Percentiles rank a stretch among this genome's conserved stretches.
phyloP scores from a whole-genome alignment of 1,140 invertebrate species.

The Metopolophium dirhodum region DNA sequence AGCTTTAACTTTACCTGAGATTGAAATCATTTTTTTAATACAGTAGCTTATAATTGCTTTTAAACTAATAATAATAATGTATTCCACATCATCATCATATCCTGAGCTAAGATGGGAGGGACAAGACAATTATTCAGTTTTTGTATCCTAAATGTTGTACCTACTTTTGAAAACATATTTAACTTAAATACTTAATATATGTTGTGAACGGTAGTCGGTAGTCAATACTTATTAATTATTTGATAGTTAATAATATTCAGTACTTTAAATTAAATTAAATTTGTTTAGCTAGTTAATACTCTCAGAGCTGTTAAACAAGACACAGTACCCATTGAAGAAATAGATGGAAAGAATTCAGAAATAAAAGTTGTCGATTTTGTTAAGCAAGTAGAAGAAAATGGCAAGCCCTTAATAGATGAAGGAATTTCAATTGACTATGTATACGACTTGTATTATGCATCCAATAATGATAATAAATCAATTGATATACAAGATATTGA shows the following conservation, averaged over 20 bases:
- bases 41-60: neutral
- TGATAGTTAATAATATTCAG: neutral
- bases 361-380: conserved; percentile 55
- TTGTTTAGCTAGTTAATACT: conserved; percentile 37
- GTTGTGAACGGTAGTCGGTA: neutral
- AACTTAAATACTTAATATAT: neutral
- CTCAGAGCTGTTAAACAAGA: conserved; percentile 56
- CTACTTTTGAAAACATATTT: too few relatives aligned
- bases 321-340: conserved; percentile 19
- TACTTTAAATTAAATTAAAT: neutral
- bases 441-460: conserved; percentile 44
- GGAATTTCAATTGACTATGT: conserved; percentile 53
- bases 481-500: conserved; percentile 56
- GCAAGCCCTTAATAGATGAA: conserved; percentile 41
- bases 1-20: neutral
- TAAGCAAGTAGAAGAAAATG: conserved; percentile 9
- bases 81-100: too few relatives aligned
- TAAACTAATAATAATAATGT: neutral
- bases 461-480: conserved; percentile 18
- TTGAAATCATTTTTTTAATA: neutral
- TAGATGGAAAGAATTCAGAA: neutral
- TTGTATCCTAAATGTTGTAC: too few relatives aligned
- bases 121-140: too few relatives aligned
- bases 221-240: neutral
- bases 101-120: too few relatives aligned